These are phyloP conservation scores for Plecotus auritus DNA, from an alignment of 2,113 vertebrate species.

Conservation along the genomic window DNA sequence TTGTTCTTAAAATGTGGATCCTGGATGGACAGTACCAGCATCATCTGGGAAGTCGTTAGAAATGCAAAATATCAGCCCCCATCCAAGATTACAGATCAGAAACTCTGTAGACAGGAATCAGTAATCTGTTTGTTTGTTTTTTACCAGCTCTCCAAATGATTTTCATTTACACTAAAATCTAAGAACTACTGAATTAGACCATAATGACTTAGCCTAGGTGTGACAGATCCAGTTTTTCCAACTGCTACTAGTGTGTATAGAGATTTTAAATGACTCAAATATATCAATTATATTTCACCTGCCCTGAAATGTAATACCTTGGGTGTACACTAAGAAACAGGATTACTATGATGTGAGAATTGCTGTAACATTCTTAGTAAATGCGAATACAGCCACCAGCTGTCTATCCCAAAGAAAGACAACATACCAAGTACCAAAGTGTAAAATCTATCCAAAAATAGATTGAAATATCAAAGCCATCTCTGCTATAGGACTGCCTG, in stretches of 20 bases:
- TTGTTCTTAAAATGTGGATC: not conserved
- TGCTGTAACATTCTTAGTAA: not conserved
- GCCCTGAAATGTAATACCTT: not conserved
- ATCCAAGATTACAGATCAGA: not conserved
- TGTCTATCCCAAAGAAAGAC: slow-evolving; percentile 23
- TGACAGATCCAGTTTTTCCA: not conserved
- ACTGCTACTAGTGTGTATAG: not conserved
- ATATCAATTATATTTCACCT: slow-evolving; percentile 12
- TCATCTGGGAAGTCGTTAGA: not conserved
- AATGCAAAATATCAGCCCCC: not conserved
- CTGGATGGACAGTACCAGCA: not conserved
- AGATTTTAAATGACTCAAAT: slow-evolving; percentile 16
- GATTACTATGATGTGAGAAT: not conserved
- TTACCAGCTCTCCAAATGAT: not conserved
- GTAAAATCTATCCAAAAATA: slow-evolving; percentile 40
- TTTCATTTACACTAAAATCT: not conserved
- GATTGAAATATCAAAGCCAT: slow-evolving; percentile 39
- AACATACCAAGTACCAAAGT: slow-evolving; percentile 19
- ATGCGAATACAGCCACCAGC: not conserved
- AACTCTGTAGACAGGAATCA: not conserved
- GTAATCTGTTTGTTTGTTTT: not conserved
- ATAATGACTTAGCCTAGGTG: not conserved
- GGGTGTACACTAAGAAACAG: not conserved
- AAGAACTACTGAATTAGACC: not conserved
- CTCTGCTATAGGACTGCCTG: not conserved